Evolutionary conservation across 2,113 vertebrate genomes (phyloP), one percentile per base, ranked within the genome.

Genomic region (Vulpes vulpes): DNA sequence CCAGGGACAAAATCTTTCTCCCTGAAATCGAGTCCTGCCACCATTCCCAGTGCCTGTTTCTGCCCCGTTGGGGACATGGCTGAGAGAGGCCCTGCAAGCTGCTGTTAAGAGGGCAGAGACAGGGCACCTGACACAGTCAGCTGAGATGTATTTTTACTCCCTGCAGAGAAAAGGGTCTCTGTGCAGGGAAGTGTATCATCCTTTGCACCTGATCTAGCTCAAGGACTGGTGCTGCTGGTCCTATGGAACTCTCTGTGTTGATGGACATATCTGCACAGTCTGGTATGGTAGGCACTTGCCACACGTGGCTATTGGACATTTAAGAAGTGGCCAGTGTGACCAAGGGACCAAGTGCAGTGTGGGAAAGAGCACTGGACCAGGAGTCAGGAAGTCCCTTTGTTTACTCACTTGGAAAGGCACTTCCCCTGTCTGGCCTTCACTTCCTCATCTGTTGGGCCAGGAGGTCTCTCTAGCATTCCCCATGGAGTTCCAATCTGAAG

Each of bases 391-490:
- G 91, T 80, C 7, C 80, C 93, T 57, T 8, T 22, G 19, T 80
- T 89, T 90, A 88, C 81, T 95, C 95, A 86, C n/a, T 71, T 57
- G 87, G 78, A 74, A 82, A 96, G 79, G 60, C 89, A 97, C 90
- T 95, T 96, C 93, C 84, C n/a, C 53, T 57, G 55, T 79, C 83
- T 89, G 76, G 27, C 38, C 82, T 64, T 95, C 19, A 76, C 94
- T 94, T 95, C 93, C 97, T 93, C 32, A 22, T 69, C 55, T 64
- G 89, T 49, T 53, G 64, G 43, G 43, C 81, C 60, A 35, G 38
- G 67, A 64, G 53, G 8, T 71, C 69, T 86, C 57, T 35, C 53
- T 2, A 60, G 87, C 32, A 27, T 35, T 82, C 67, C 74, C 73
- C 0, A 0, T 23, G 57, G 62, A 67, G 69, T 81, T 80, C 51